These are phyloP conservation scores for Muscidifurax raptorellus DNA, from an alignment of 1,140 invertebrate species.

Conservation along the genomic window DNA sequence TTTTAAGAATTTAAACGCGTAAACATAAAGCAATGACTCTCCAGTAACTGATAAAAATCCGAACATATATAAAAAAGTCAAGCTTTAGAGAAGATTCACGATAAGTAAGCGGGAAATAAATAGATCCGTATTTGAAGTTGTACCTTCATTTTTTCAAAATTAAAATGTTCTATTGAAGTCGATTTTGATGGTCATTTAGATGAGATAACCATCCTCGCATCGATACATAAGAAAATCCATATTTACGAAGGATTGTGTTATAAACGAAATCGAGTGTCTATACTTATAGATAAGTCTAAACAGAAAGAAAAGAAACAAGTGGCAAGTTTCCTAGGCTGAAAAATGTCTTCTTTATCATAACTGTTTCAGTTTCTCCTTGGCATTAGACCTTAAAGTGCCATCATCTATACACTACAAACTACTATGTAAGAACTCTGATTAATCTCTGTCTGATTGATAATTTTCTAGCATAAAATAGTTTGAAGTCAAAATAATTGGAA, in stretches of 20 bases:
- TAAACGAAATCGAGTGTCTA: too few species aligned
- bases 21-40: neutral
- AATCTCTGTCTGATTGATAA: too few species aligned
- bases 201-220: too few species aligned
- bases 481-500: too few species aligned
- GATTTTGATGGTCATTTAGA: neutral
- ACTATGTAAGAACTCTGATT: neutral
- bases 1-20: neutral
- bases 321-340: constrained; percentile 41
- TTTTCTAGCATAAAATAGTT: too few species aligned
- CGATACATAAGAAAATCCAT: too few species aligned
- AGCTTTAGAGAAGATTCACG: neutral
- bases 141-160: too few species aligned
- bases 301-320: neutral
- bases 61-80: neutral
- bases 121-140: neutral
- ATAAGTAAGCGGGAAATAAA: constrained; percentile 9
- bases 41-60: neutral
- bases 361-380: constrained; percentile 54
- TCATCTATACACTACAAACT: neutral
- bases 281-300: neutral
- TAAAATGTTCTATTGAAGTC: too few species aligned
- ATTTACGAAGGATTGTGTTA: too few species aligned
- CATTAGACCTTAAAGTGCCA: constrained; percentile 56
- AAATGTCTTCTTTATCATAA: constrained; percentile 58